Base-by-base conservation (phyloP, 2,888 invertebrate genomes). In the Xestia ashworthii region DNA sequence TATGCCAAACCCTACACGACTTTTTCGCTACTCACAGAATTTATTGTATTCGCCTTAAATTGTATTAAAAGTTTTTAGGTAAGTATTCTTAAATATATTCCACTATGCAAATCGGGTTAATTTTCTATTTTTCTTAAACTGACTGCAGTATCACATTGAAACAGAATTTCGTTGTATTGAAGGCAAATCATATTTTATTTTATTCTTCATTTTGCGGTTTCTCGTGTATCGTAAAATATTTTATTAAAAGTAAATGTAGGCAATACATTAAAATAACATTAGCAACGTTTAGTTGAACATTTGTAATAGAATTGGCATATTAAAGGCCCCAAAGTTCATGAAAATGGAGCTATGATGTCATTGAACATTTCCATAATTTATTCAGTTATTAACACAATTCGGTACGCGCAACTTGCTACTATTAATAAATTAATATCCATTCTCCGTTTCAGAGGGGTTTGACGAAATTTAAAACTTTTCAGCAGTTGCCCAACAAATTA, bases 401-500 rank as follows among this genome's bases (percentile, higher is more conserved):
- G 64, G 72, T 60, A 46, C 58, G 78, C 60, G 22, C 67, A 73
- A 76, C 66, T 82, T 69, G 77, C 75, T 79, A 69, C 64, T 71
- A 74, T 75, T 81, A 69, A 76, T 80, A 81, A 83, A 75, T 81
- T 75, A 80, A 75, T 77, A 76, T 69, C 60, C 73, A 69, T 86
- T 76, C 50, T 44, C 62, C 60, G 11, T 77, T 83, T 84, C 41
- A n/a, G 64, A 76, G 70, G 46, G 68, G 55, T 78, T 87, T 78
- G 60, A 69, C 58, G 75, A 80, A 86, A 87, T 81, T 81, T 46
- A 48, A 86, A 83, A 83, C 79, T 83, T 84, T 86, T 41, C 68
- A 53, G 12, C 75, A 74, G 74, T 81, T 76, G 41, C 73, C 22
- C 14, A 80, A 80, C 78, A 82, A 86, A 80, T 74, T 80, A 76